Percentiles rank a stretch among this genome's conserved stretches.
phyloP scores from a whole-genome alignment of 2,113 vertebrate genomes.

The Istiophorus platypterus region DNA sequence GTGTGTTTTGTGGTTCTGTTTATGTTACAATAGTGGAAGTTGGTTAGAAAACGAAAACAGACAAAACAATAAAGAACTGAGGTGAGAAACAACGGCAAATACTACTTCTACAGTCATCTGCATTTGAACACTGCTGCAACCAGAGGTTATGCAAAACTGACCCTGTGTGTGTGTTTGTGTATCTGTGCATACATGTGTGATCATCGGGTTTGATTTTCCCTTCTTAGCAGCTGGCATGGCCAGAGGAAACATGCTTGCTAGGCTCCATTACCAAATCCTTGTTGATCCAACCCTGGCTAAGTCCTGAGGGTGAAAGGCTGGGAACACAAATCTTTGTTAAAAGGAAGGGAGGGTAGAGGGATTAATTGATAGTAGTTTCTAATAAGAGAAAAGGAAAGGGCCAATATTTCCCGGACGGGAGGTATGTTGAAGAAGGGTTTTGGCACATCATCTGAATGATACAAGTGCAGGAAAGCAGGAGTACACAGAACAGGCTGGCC shows the following conservation, averaged over 20 bases:
- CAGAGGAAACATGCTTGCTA: conserved; percentile 80
- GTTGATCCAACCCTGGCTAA: conserved; percentile 84
- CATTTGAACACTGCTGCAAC: conserved; percentile 6
- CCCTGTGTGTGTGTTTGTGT: conserved; percentile 40
- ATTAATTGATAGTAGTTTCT: conserved; percentile 58
- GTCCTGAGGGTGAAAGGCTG: conserved; percentile 74
- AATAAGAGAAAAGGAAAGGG: conserved; percentile 58
- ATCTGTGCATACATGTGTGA: conserved; percentile 34
- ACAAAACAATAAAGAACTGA: neutral
- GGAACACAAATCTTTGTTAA: conserved; percentile 66
- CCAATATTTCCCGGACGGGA: conserved; percentile 37
- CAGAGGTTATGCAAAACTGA: conserved; percentile 44
- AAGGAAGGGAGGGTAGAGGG: conserved; percentile 54
- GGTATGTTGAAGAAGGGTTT: conserved; percentile 26
- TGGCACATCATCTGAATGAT: neutral
- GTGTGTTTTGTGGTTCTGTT: neutral
- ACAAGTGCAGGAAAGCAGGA: conserved; percentile 3
- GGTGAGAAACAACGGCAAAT: conserved; percentile 6
- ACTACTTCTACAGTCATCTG: conserved; percentile 1
- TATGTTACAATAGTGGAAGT: conserved; percentile 3
- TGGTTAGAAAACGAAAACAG: neutral
- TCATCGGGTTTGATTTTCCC: conserved; percentile 59
- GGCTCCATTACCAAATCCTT: conserved; percentile 74
- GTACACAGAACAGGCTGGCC: conserved; percentile 10
- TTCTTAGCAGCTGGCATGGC: conserved; percentile 74